Percentiles rank a stretch among this genome's conserved stretches.
These are phyloP conservation scores for Creontiades dilutus DNA, from an alignment of 2,888 invertebrate genomes.

Conservation along the genomic window DNA sequence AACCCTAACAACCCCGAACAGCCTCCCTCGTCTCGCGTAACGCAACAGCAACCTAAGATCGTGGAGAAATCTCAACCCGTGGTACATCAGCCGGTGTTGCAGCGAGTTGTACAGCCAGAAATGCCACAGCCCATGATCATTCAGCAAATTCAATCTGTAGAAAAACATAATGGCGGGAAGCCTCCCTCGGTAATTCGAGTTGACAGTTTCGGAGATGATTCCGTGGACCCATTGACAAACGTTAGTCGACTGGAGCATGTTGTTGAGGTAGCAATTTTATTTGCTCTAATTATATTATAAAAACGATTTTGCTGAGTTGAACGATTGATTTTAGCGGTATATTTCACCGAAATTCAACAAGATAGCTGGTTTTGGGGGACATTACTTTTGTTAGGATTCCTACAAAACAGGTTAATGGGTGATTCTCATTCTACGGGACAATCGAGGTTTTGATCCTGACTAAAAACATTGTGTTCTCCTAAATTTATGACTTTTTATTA, in stretches of 20 bases:
- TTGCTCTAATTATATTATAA: too few species aligned
- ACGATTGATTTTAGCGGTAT: too few species aligned
- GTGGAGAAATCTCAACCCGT: conserved; percentile 68
- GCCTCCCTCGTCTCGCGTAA: neutral
- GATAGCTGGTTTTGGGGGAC: too few species aligned
- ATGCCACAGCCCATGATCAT: conserved; percentile 57
- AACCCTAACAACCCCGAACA: conserved; percentile 77
- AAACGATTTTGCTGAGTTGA: too few species aligned
- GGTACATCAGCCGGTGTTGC: neutral
- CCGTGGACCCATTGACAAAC: neutral
- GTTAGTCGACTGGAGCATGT: conserved; percentile 22
- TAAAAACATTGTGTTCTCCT: too few species aligned
- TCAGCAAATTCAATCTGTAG: conserved; percentile 25
- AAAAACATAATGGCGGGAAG: conserved; percentile 52
- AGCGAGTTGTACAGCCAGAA: neutral
- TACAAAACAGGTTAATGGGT: too few species aligned
- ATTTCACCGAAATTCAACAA: too few species aligned
- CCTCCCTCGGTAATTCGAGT: neutral
- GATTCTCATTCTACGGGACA: too few species aligned
- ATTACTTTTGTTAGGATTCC: too few species aligned
- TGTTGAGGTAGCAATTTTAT: neutral
- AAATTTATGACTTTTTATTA: too few species aligned
- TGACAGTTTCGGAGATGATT: conserved; percentile 35
- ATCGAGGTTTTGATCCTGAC: too few species aligned
- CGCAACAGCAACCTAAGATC: neutral